Evolutionary conservation across 2,797 vertebrate genomes (phyloP).

Genomic region (Aldrovandia affinis): DNA sequence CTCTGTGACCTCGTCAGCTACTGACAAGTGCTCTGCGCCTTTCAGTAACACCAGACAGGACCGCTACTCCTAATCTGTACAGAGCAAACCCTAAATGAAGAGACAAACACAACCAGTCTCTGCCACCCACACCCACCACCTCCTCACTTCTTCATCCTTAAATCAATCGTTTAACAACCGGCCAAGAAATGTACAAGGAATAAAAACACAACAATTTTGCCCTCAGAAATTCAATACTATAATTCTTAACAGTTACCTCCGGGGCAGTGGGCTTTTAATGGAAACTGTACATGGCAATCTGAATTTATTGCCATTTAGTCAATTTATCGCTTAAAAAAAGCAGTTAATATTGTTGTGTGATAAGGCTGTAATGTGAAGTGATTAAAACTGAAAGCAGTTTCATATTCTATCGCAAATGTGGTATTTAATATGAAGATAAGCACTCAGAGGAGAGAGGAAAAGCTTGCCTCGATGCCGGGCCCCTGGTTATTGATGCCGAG

Average conservation of each 20-base stretch:
- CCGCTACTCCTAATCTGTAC: neutral
- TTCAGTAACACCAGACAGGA: neutral
- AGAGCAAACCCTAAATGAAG: neutral
- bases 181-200: neutral
- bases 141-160: neutral
- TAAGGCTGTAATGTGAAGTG: slow-evolving; percentile 59
- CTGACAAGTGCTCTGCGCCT: slow-evolving; percentile 33
- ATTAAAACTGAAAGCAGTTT: slow-evolving; percentile 63
- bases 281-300: slow-evolving; percentile 48
- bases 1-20: slow-evolving; percentile 58
- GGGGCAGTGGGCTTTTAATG: slow-evolving; percentile 42
- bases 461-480: slow-evolving; percentile 10
- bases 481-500: slow-evolving; percentile 54
- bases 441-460: slow-evolving; percentile 66
- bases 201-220: neutral
- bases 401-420: slow-evolving; percentile 71
- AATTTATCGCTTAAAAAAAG: slow-evolving; percentile 11
- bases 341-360: slow-evolving; percentile 55
- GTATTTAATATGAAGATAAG: slow-evolving; percentile 74
- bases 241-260: neutral
- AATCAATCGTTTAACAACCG: neutral
- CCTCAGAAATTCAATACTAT: slow-evolving; percentile 1
- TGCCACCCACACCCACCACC: neutral
- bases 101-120: neutral
- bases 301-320: slow-evolving; percentile 51